These are phyloP conservation scores for Hymenopus coronatus DNA, from an alignment of 2,888 invertebrate species.

Conservation along the genomic window DNA sequence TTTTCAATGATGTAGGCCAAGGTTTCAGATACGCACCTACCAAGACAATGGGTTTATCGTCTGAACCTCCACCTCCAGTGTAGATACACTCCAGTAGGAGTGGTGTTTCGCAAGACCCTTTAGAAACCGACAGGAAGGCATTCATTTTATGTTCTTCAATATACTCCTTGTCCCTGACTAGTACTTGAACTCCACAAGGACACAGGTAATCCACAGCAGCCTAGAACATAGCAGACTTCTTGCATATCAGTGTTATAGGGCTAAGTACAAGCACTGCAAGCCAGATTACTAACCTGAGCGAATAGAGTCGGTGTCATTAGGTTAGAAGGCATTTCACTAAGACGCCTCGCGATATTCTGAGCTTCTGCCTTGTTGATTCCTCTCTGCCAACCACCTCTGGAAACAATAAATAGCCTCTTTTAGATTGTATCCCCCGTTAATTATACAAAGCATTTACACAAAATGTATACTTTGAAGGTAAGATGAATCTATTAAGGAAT, in stretches of 20 bases:
- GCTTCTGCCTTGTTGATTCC: constrained; percentile 64
- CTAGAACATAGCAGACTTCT: constrained; percentile 12
- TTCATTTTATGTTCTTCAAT: constrained; percentile 62
- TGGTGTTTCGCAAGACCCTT: constrained; percentile 52
- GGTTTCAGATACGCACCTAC: constrained; percentile 50
- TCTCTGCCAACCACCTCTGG: constrained; percentile 53
- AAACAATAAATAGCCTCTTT: background rate
- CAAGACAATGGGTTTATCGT: constrained; percentile 53
- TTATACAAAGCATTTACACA: too few species aligned
- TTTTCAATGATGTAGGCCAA: too few species aligned
- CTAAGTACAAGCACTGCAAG: background rate
- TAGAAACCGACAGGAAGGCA: constrained; percentile 60
- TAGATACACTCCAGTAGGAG: constrained; percentile 56
- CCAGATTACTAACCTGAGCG: constrained; percentile 51
- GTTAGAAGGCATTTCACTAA: constrained; percentile 77
- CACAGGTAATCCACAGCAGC: constrained; percentile 46
- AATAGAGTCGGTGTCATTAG: constrained; percentile 73
- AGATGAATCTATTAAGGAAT: too few species aligned
- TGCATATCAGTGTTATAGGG: too few species aligned
- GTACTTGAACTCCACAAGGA: constrained; percentile 48
- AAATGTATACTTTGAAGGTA: too few species aligned
- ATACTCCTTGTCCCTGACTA: constrained; percentile 59
- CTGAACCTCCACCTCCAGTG: constrained; percentile 46
- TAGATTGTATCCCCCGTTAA: too few species aligned
- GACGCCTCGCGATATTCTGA: constrained; percentile 72